Evolutionary conservation across 2,888 invertebrate species (phyloP).

Genomic region (Eupithecia subfuscata): DNA sequence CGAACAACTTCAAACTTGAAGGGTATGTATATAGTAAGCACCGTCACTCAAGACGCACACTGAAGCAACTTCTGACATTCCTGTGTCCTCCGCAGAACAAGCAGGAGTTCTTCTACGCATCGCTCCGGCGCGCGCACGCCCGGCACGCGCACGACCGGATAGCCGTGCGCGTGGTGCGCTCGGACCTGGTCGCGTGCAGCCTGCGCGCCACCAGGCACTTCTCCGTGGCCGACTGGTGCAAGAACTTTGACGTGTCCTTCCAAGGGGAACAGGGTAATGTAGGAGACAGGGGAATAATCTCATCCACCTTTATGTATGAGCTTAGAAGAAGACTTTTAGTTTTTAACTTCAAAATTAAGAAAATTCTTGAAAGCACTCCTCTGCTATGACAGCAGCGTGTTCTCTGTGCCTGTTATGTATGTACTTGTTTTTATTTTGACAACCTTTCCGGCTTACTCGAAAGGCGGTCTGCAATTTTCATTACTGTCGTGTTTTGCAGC

Average conservation of each 20-base stretch:
- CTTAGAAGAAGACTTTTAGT: neutral
- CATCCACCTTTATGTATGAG: neutral
- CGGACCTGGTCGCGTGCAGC: constrained; percentile 91
- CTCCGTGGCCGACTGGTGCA: constrained; percentile 96
- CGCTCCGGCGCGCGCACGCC: constrained; percentile 91
- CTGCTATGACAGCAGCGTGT: neutral
- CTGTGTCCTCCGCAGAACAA: constrained; percentile 79
- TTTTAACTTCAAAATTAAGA: too few relatives aligned
- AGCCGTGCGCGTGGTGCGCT: constrained; percentile 91
- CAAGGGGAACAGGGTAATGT: constrained; percentile 95
- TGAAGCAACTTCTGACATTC: neutral
- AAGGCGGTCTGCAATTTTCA: too few relatives aligned
- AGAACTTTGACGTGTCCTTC: constrained; percentile 96
- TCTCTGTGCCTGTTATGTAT: neutral
- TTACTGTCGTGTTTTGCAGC: too few relatives aligned
- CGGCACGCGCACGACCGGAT: constrained; percentile 94
- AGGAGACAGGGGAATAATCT: too few relatives aligned
- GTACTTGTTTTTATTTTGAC: too few relatives aligned
- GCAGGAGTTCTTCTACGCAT: constrained; percentile 90
- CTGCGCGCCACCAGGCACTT: constrained; percentile 94
- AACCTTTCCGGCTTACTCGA: too few relatives aligned
- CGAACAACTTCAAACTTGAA: constrained; percentile 90
- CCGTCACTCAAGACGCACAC: neutral
- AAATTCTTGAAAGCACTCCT: neutral
- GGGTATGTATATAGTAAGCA: neutral